Conservation (phyloP, 2,888 invertebrate genomes). For the Limenitis camilla region DNA sequence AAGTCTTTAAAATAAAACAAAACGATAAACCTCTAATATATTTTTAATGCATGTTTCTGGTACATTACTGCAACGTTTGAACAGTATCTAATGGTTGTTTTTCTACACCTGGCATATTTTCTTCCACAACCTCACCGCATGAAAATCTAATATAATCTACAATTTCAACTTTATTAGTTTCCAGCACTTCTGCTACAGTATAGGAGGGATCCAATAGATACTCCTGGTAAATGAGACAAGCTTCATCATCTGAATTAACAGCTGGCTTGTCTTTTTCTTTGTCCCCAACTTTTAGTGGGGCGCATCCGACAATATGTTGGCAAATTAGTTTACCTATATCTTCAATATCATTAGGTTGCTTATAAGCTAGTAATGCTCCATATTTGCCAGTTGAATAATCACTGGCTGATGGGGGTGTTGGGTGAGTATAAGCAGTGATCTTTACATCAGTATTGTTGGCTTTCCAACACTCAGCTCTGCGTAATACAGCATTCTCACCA, state of each 20-base stretch:
- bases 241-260: conserved; percentile 82
- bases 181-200: conserved; percentile 82
- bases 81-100: conserved; percentile 73
- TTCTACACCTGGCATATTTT: conserved; percentile 59
- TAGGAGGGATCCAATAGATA: conserved; percentile 85
- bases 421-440: conserved; percentile 87
- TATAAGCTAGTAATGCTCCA: conserved; percentile 87
- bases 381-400: conserved; percentile 85
- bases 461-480: conserved; percentile 85
- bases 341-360: conserved; percentile 51
- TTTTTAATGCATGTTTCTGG: too few relatives aligned
- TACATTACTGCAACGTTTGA: conserved; percentile 76
- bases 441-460: conserved; percentile 61
- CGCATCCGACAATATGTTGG: conserved; percentile 94
- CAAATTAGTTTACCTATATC: conserved; percentile 84
- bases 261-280: conserved; percentile 76
- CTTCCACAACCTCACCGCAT: conserved; percentile 81
- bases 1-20: conserved; percentile 3
- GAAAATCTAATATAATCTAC: conserved; percentile 90
- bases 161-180: conserved; percentile 78
- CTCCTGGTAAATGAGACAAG: conserved; percentile 88
- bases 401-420: conserved; percentile 69
- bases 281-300: conserved; percentile 83
- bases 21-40: background rate
- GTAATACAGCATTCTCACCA: conserved; percentile 91